Percentiles rank a stretch among this genome's conserved stretches.
Conservation (phyloP, 2,888 invertebrate species). For the Volucella inflata region DNA sequence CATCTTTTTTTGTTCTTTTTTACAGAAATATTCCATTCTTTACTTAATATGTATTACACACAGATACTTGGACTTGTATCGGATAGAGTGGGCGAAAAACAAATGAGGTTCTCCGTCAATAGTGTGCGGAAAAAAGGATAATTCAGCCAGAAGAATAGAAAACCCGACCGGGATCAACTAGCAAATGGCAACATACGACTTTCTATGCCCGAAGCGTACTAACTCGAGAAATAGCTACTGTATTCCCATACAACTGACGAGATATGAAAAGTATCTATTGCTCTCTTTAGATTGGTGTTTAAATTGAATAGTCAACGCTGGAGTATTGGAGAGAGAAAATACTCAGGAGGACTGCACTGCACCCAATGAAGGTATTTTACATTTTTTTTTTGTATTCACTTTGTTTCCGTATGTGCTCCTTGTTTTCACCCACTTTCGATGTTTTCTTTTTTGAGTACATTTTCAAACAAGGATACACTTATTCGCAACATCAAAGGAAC, state of each 20-base stretch:
- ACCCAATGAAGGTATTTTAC: slow-evolving; percentile 33
- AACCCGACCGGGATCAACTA: slow-evolving; percentile 30
- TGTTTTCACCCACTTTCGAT: slow-evolving; percentile 5
- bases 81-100: neutral
- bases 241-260: neutral
- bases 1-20: neutral
- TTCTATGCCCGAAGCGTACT: slow-evolving; percentile 50
- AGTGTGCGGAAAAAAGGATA: slow-evolving; percentile 28
- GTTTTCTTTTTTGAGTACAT: slow-evolving; percentile 35
- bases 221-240: slow-evolving; percentile 21
- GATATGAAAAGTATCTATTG: neutral
- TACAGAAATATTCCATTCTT: slow-evolving; percentile 27
- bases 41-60: slow-evolving; percentile 33
- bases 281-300: slow-evolving; percentile 25
- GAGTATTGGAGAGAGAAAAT: slow-evolving; percentile 20
- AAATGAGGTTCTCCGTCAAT: slow-evolving; percentile 31
- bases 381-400: slow-evolving; percentile 6
- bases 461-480: slow-evolving; percentile 28
- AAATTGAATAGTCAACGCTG: slow-evolving; percentile 33
- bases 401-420: neutral
- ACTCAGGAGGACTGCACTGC: slow-evolving; percentile 65
- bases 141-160: slow-evolving; percentile 6
- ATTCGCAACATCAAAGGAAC: slow-evolving; percentile 42
- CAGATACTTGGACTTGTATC: slow-evolving; percentile 12
- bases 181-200: slow-evolving; percentile 24